Percentiles rank a stretch among this genome's conserved stretches.
These are phyloP conservation scores for Pangasius mekongensis DNA, from an alignment of 2,797 vertebrate genomes.

Conservation along the genomic window DNA sequence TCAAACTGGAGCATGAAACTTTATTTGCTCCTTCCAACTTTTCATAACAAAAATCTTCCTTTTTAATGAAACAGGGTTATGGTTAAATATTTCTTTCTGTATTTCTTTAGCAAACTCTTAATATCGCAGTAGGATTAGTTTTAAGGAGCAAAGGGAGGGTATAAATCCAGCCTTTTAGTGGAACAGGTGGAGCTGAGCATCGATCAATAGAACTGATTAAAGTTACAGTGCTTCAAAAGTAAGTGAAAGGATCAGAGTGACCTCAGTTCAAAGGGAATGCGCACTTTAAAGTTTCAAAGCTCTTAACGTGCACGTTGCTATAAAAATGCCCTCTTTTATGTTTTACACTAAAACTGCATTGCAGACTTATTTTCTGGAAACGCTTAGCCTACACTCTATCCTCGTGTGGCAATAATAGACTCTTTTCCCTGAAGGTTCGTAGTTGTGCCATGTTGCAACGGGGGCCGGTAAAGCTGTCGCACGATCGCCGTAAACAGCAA, in stretches of 20 bases:
- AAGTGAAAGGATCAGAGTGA: constrained; percentile 26
- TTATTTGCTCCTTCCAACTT: background rate
- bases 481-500: constrained; percentile 60
- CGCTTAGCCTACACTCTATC: constrained; percentile 31
- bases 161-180: constrained; percentile 5
- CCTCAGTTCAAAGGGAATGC: constrained; percentile 44
- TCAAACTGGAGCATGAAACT: background rate
- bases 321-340: constrained; percentile 28
- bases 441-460: constrained; percentile 42
- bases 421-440: constrained; percentile 39
- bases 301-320: constrained; percentile 14
- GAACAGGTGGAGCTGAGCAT: constrained; percentile 16
- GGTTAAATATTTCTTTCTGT: background rate
- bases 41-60: background rate
- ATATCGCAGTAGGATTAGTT: background rate
- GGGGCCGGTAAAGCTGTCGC: constrained; percentile 60
- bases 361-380: constrained; percentile 32
- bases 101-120: background rate
- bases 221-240: constrained; percentile 5
- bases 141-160: background rate
- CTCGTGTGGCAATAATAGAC: constrained; percentile 29
- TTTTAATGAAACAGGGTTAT: background rate
- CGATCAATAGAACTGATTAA: constrained; percentile 22
- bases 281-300: constrained; percentile 46
- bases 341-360: constrained; percentile 10